A percentile compares a stretch with the other conserved stretches of the same genome.
phyloP scores from a whole-genome alignment of 2,888 invertebrate species.

The Cheilosia vulpina region DNA sequence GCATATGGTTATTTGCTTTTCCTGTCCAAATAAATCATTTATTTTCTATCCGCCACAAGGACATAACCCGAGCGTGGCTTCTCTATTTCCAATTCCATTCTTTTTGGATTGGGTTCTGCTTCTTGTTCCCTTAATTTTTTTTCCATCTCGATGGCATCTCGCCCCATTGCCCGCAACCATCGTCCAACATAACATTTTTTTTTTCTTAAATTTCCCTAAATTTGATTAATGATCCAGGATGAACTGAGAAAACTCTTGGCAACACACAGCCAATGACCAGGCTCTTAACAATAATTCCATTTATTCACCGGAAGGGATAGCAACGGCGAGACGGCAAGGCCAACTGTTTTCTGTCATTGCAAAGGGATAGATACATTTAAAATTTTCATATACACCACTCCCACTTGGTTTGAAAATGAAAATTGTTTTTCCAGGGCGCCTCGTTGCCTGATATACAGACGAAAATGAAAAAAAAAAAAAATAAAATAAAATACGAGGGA shows the following conservation, averaged over 20 bases:
- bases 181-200: neutral
- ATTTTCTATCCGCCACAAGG: conserved; percentile 37
- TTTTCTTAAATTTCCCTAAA: conserved; percentile 58
- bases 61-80: conserved; percentile 31
- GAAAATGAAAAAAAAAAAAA: neutral
- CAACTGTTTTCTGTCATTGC: conserved; percentile 44
- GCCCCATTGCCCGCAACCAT: neutral
- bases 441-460: conserved; percentile 9
- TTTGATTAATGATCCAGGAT: conserved; percentile 69
- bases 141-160: conserved; percentile 27
- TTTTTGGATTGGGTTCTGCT: neutral
- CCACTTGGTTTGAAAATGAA: conserved; percentile 29
- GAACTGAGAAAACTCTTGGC: conserved; percentile 47
- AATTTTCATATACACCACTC: conserved; percentile 9
- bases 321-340: conserved; percentile 6
- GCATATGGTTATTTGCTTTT: conserved; percentile 69
- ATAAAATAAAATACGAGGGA: conserved; percentile 11
- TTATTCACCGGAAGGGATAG: conserved; percentile 31
- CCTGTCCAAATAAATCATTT: conserved; percentile 53
- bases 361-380: conserved; percentile 24
- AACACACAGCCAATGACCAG: conserved; percentile 58
- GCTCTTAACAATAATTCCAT: conserved; percentile 66
- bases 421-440: conserved; percentile 27
- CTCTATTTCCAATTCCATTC: neutral
- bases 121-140: conserved; percentile 18